Base-by-base conservation (phyloP, 2,113 vertebrate species). In the Sturnira hondurensis region DNA sequence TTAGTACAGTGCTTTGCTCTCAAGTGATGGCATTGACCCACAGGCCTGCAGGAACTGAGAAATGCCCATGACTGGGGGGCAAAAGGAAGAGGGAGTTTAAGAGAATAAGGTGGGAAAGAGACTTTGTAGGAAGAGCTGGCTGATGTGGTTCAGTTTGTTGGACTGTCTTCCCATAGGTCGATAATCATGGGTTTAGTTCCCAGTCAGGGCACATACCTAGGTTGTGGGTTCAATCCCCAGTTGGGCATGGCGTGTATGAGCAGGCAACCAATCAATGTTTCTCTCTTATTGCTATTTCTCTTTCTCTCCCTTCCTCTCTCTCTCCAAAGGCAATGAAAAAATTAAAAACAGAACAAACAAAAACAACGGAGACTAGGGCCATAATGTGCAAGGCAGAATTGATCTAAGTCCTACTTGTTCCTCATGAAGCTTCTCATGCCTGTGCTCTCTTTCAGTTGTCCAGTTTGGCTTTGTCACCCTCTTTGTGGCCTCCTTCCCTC, bases 381-480 rank as follows among this genome's bases (percentile, higher is more conserved):
- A 2, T 2, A 20, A 17, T 10, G 7, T 33, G 4, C 26, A 3
- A 26, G 36, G 38, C 33, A 14, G 20, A 19, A 1, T 4, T 7
- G 0, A 11, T 9, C 52, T 31, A 41, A 1, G 3, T 7, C 22
- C 28, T 4, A 0, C 33, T 50, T 50, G 38, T 70, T 24, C 54
- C 43, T 19, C 19, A 17, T 36, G 33, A 58, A 28, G 9, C 0
- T 14, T 31, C 63, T 77, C 10, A 1, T 28, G 2, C 33, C 1
- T 17, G 47, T 97, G 56, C 83, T 96, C 41, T 98, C 85, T 97
- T 76, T 22, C 96, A 99, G 99, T 99, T 95, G 99, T 99, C 97
- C 99, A 99, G 97, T 99, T 99, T 41, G 99, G 99, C 5, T 99
- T 99, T 52, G 99, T 99, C 92, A 99, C 99, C 3, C 99, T 99